phyloP scores from a whole-genome alignment of 2,888 invertebrate species.

The Synergus laeviventris region DNA sequence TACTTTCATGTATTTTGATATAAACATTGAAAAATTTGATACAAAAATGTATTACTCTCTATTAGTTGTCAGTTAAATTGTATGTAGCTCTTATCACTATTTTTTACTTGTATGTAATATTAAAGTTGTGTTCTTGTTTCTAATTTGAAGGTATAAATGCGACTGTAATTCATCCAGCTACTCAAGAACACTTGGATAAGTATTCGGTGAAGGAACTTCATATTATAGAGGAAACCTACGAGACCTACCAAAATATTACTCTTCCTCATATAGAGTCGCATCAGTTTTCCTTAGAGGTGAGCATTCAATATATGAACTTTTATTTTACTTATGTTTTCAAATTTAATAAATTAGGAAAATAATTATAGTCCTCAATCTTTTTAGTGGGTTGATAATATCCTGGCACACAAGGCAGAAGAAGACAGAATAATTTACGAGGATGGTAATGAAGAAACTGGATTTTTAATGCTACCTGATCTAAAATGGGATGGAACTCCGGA shows the following conservation, averaged over 20 bases:
- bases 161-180: conserved; percentile 95
- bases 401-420: conserved; percentile 92
- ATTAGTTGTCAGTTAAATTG: too few relatives aligned
- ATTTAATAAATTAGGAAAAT: conserved; percentile 7
- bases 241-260: conserved; percentile 87
- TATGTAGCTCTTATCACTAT: conserved; percentile 4
- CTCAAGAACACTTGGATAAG: conserved; percentile 93
- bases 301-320: conserved; percentile 33
- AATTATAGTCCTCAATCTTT: conserved; percentile 66
- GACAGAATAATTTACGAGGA: conserved; percentile 93
- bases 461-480: conserved; percentile 93
- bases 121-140: not conserved
- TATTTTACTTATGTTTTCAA: not conserved
- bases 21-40: too few relatives aligned
- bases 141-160: conserved; percentile 86
- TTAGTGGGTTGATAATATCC: conserved; percentile 98
- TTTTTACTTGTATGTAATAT: conserved; percentile 47
- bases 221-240: conserved; percentile 90
- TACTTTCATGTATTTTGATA: too few relatives aligned
- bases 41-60: too few relatives aligned
- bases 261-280: conserved; percentile 85
- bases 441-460: conserved; percentile 86
- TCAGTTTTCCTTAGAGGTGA: conserved; percentile 88
- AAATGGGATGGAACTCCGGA: conserved; percentile 95
- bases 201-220: conserved; percentile 86